Base-by-base conservation (phyloP, 2,113 vertebrate species). In the Anoura caudifer region DNA sequence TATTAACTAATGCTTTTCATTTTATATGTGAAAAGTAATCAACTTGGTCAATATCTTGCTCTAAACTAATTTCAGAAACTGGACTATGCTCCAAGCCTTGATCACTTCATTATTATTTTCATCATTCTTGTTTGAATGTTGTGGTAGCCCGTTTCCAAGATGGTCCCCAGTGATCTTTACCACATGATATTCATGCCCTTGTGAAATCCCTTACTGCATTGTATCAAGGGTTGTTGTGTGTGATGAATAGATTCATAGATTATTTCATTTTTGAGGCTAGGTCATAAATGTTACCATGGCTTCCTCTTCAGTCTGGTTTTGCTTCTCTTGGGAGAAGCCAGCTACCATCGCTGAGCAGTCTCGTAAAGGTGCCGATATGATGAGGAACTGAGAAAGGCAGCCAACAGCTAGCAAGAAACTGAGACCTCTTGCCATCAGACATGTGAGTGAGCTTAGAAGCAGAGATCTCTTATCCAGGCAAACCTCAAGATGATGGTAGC, bases 291-390 rank as follows among this genome's bases (percentile, higher is more conserved):
- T 2, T 54, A 56, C 10, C 45, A 2, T 63, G 36, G 2, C 31
- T 85, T 65, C 75, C 92, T 95, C 12, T 73, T 93, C 4, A 65
- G 14, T 70, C 14, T 56, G 19, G 10, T 59, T 28, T 95, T 95
- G 17, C 13, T 95, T 89, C 38, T 94, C 7, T 9, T 38, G 2
- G 4, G 17, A 93, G 38, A 81, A 79, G 0, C 0, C 7, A 54
- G 3, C 1, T 65, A 24, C 28, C 5, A 17, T 28, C 26, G 43
- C 38, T 85, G 26, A 84, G 8, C 2, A 82, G 8, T 36, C 15
- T 24, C 52, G 54, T 3, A 24, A 88, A 61, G 28, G 87, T 5
- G 36, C 19, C 4, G 0, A 6, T 52, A 15, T 92, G 38, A 81
- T 85, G 12, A 69, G 41, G 1, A 72, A 47, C 14, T 41, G 17